Evolutionary conservation across 2,888 invertebrate species (phyloP).

Genomic region (Seladonia tumulorum): DNA sequence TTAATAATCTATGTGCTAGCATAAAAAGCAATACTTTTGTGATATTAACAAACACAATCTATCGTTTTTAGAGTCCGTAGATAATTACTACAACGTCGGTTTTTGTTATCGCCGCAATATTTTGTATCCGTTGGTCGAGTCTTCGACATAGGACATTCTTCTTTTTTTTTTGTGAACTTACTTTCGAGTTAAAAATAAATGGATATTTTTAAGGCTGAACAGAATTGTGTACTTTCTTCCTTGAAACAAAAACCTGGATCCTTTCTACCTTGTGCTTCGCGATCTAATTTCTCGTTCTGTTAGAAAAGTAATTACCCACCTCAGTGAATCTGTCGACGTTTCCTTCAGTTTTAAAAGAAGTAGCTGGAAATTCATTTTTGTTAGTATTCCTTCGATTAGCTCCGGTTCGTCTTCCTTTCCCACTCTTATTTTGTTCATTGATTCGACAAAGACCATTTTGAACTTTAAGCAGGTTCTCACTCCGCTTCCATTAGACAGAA

Average conservation of each 20-base stretch:
- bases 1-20: constrained; percentile 45
- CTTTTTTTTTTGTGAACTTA: background rate
- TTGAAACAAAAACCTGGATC: background rate
- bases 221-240: background rate
- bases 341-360: background rate
- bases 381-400: background rate
- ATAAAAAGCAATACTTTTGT: constrained; percentile 76
- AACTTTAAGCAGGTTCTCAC: background rate
- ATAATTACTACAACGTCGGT: constrained; percentile 28
- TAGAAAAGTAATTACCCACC: constrained; percentile 32
- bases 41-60: constrained; percentile 79
- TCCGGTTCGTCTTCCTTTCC: background rate
- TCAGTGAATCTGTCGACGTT: background rate
- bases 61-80: constrained; percentile 58
- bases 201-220: constrained; percentile 10
- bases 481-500: background rate
- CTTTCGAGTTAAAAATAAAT: constrained; percentile 25
- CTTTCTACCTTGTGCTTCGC: background rate
- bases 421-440: background rate
- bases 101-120: constrained; percentile 20
- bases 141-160: background rate
- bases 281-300: background rate
- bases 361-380: background rate
- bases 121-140: constrained; percentile 23
- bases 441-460: background rate